A percentile compares a stretch with the other conserved stretches of the same genome.
Conservation (phyloP, 2,113 vertebrate species). For the Clarias macrocephalus region DNA sequence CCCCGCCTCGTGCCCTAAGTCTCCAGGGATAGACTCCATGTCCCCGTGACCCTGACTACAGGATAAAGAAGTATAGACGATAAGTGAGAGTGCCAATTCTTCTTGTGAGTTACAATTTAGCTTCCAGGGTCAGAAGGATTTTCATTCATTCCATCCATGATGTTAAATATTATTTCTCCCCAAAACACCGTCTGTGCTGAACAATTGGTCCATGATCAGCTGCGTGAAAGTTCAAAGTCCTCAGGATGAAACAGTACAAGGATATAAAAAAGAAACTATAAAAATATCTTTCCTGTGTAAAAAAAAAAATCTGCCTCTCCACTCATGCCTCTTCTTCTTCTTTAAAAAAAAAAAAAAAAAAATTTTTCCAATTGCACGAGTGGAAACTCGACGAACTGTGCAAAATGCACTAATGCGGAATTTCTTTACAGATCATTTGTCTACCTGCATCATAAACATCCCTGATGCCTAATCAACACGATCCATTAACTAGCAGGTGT, state of each 20-base stretch:
- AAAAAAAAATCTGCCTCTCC: neutral
- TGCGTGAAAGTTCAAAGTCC: neutral
- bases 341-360: no score
- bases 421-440: constrained; percentile 7
- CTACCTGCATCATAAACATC: neutral
- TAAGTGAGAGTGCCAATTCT: neutral
- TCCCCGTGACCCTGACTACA: no score
- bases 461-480: neutral
- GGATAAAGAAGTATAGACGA: no score
- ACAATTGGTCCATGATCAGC: neutral
- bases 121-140: neutral
- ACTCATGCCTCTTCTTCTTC: neutral
- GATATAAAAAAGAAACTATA: neutral
- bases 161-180: neutral
- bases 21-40: no score
- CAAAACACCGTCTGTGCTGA: neutral
- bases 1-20: no score
- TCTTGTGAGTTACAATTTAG: neutral
- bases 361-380: neutral
- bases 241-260: neutral
- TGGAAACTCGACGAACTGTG: neutral
- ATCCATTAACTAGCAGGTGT: neutral
- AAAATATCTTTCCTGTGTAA: neutral
- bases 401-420: neutral
- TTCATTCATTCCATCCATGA: neutral